Percentiles rank a stretch among this genome's conserved stretches.
Evolutionary conservation across 2,797 vertebrate species (phyloP).

Genomic region (Chelon auratus): DNA sequence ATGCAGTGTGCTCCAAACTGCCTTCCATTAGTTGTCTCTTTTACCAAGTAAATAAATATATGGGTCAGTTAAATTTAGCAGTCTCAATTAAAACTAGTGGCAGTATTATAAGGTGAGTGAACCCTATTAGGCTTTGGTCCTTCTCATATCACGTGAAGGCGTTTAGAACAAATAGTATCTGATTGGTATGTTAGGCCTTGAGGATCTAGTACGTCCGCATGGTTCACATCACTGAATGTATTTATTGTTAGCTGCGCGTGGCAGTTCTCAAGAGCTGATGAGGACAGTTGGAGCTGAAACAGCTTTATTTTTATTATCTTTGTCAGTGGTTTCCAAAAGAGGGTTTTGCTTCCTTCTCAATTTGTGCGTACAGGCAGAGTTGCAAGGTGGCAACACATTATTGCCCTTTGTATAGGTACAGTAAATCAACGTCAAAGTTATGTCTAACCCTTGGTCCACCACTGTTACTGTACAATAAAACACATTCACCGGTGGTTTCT

Average conservation of each 20-base stretch:
- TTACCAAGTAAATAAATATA: constrained; percentile 23
- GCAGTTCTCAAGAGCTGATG: constrained; percentile 23
- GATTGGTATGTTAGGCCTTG: constrained; percentile 34
- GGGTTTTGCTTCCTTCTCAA: constrained; percentile 4
- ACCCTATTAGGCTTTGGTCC: constrained; percentile 21
- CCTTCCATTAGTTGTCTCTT: constrained; percentile 28
- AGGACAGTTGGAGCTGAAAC: constrained; percentile 31
- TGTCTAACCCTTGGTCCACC: background rate
- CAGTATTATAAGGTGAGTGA: constrained; percentile 40
- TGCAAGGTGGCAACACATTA: constrained; percentile 3
- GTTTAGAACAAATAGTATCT: constrained; percentile 56
- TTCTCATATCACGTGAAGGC: constrained; percentile 39
- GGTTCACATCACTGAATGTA: constrained; percentile 29
- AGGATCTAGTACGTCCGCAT: constrained; percentile 25
- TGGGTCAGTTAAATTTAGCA: constrained; percentile 25
- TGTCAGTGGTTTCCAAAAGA: constrained; percentile 29
- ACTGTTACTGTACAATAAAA: background rate
- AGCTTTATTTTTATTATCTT: constrained; percentile 40
- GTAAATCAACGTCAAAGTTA: background rate
- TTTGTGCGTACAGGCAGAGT: constrained; percentile 6
- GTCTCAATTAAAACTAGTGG: constrained; percentile 35
- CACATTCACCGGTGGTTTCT: background rate
- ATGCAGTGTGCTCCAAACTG: background rate
- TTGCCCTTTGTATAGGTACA: constrained; percentile 11
- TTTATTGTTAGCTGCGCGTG: constrained; percentile 39